Evolutionary conservation across 1,140 invertebrate genomes (phyloP).

Genomic region (Helicoverpa armigera): DNA sequence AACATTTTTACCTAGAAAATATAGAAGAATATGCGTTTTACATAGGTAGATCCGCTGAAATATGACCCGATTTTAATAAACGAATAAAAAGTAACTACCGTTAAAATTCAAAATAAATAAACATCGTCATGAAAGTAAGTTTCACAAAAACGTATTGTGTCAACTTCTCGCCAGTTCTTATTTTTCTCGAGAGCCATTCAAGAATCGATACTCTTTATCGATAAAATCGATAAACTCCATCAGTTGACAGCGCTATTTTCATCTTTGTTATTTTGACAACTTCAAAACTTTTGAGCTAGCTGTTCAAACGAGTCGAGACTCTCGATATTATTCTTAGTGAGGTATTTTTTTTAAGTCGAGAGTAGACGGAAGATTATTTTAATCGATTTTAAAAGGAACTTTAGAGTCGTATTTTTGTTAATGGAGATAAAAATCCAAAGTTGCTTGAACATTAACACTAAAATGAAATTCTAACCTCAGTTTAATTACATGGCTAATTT

Average conservation of each 20-base stretch:
- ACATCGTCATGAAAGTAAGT: too few relatives aligned
- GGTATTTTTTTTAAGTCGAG: not conserved
- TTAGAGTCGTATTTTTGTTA: not conserved
- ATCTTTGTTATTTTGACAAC: slow-evolving; percentile 48
- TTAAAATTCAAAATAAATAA: too few relatives aligned
- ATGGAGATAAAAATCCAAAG: not conserved
- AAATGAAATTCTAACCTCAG: not conserved
- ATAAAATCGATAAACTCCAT: slow-evolving; percentile 33
- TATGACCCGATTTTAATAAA: too few relatives aligned
- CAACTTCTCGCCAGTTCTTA: slow-evolving; percentile 19
- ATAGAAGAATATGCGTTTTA: too few relatives aligned
- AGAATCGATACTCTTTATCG: slow-evolving; percentile 30
- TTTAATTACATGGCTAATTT: not conserved
- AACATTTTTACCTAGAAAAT: too few relatives aligned
- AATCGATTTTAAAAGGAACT: not conserved
- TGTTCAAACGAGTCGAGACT: not conserved
- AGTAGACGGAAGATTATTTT: not conserved
- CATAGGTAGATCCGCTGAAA: too few relatives aligned
- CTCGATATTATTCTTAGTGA: slow-evolving; percentile 5
- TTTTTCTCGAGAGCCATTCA: slow-evolving; percentile 37
- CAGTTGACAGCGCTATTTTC: slow-evolving; percentile 33
- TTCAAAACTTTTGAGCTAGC: slow-evolving; percentile 14
- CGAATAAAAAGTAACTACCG: too few relatives aligned
- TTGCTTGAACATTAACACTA: too few relatives aligned
- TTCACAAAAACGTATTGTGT: not conserved